These are phyloP conservation scores for Melanitta fusca DNA, from an alignment of 2,797 vertebrate species.

Conservation along the genomic window DNA sequence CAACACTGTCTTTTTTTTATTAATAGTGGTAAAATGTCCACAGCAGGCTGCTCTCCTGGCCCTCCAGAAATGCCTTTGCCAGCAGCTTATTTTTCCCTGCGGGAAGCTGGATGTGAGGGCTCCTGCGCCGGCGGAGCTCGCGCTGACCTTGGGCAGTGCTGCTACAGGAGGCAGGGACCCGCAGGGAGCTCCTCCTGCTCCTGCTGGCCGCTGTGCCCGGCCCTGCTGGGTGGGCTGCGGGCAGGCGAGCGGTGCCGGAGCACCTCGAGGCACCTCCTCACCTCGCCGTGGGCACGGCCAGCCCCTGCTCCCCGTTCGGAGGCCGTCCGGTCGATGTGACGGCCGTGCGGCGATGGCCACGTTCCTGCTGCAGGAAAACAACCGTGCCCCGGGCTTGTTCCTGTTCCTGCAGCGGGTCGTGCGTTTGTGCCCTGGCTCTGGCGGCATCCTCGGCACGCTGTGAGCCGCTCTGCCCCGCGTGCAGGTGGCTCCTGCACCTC, in stretches of 20 bases:
- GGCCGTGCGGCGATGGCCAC: fast-evolving
- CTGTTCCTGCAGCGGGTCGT: fast-evolving
- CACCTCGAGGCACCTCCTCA: no score
- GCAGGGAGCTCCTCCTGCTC: neutral
- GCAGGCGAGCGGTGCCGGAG: no score
- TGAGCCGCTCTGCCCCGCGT: no score
- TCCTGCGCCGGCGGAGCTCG: neutral
- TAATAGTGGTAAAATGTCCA: neutral
- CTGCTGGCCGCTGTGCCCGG: fast-evolving
- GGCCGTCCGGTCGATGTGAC: fast-evolving
- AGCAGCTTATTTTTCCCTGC: conserved; percentile 33
- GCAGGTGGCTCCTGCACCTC: fast-evolving
- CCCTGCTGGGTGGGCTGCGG: no score
- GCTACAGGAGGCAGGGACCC: neutral
- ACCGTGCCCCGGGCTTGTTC: fast-evolving
- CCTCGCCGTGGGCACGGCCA: no score
- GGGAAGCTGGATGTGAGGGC: neutral
- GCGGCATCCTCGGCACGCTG: fast-evolving
- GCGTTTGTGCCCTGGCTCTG: neutral
- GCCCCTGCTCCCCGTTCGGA: neutral
- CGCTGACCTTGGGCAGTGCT: conserved; percentile 46
- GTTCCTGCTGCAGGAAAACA: neutral
- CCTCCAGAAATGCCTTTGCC: conserved; percentile 17
- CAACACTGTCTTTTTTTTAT: neutral
- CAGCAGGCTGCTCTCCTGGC: neutral